phyloP scores from a whole-genome alignment of 2,113 vertebrate genomes.

The Thalassoma bifasciatum region DNA sequence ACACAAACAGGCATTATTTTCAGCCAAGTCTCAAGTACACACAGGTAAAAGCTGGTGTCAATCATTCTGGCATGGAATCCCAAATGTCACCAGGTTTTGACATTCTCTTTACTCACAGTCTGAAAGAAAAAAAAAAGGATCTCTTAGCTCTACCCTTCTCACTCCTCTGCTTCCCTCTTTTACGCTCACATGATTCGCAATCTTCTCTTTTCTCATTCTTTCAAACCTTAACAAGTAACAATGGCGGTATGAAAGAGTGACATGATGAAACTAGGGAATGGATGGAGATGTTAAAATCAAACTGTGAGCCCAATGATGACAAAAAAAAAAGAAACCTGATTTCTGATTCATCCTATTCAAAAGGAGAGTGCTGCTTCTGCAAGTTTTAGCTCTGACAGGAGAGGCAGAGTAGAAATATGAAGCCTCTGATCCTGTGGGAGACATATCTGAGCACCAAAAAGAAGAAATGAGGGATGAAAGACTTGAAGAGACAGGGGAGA shows the following conservation, averaged over 20 bases:
- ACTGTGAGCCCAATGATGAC: constrained; percentile 45
- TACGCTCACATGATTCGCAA: constrained; percentile 13
- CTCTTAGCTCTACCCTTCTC: not conserved
- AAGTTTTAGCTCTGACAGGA: constrained; percentile 23
- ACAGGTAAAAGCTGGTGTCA: constrained; percentile 63
- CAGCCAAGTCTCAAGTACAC: constrained; percentile 20
- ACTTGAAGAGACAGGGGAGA: constrained; percentile 8
- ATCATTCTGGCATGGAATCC: constrained; percentile 60
- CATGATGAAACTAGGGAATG: constrained; percentile 27
- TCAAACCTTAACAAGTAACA: constrained; percentile 2
- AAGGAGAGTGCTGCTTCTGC: constrained; percentile 22
- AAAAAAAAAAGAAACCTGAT: constrained; percentile 4
- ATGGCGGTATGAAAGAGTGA: not conserved
- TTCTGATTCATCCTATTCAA: constrained; percentile 45
- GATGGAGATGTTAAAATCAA: constrained; percentile 33
- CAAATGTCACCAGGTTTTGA: constrained; percentile 67
- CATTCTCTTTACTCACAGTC: constrained; percentile 50
- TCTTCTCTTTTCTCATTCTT: constrained; percentile 3
- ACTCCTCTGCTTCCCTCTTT: constrained; percentile 2
- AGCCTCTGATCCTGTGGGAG: constrained; percentile 34
- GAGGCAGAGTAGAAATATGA: constrained; percentile 4
- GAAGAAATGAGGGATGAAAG: constrained; percentile 38
- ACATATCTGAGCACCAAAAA: constrained; percentile 34
- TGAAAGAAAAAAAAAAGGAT: constrained; percentile 17
- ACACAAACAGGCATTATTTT: constrained; percentile 4